These are phyloP conservation scores for Heliornis fulica DNA, from an alignment of 2,113 vertebrate genomes.

Conservation along the genomic window DNA sequence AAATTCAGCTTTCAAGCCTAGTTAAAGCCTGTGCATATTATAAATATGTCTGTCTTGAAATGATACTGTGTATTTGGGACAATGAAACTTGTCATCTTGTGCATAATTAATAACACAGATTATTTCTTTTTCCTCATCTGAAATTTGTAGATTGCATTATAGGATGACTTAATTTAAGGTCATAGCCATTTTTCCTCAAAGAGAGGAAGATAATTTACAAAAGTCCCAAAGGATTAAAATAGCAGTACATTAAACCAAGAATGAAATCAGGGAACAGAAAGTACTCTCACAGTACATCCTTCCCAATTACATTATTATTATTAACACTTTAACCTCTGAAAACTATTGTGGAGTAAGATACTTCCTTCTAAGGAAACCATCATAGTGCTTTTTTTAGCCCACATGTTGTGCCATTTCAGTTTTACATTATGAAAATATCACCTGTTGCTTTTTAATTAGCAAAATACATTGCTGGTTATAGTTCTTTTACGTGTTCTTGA, in stretches of 20 bases:
- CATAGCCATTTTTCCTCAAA: neutral
- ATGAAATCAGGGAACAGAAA: constrained; percentile 75
- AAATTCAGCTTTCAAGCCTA: neutral
- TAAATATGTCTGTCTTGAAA: neutral
- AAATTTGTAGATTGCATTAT: neutral
- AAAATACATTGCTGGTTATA: constrained; percentile 71
- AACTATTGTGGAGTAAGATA: neutral
- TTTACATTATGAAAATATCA: neutral
- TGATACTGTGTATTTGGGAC: neutral
- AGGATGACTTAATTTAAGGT: neutral
- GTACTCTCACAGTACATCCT: constrained; percentile 62
- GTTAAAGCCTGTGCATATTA: neutral
- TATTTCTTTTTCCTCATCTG: neutral
- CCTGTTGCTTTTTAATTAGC: neutral
- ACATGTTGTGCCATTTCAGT: neutral
- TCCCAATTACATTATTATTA: neutral
- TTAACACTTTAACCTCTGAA: neutral
- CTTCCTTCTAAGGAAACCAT: neutral
- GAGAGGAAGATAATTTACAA: neutral
- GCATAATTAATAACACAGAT: neutral
- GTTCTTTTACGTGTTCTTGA: constrained; percentile 72
- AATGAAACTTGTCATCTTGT: neutral
- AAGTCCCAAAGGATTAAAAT: constrained; percentile 74
- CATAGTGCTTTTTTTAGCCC: neutral
- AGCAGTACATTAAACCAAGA: constrained; percentile 71